Conservation (phyloP, 1,140 invertebrate genomes). For the Gryon sp. region DNA sequence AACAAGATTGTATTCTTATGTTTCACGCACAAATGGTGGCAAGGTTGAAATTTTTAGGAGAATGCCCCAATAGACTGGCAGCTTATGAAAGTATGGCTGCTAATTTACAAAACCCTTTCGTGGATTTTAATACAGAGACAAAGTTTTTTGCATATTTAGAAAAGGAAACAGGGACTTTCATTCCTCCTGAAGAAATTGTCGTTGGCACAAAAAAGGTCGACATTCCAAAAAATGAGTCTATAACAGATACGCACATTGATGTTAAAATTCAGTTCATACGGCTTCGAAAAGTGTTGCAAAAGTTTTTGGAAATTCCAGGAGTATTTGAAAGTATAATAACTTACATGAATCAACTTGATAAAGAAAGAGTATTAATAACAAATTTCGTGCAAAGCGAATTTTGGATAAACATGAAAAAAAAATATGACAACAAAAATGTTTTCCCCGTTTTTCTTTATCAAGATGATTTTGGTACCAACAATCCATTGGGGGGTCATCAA, state of each 20-base stretch:
- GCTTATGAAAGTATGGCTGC: background rate
- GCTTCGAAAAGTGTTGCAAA: background rate
- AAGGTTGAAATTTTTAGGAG: constrained; percentile 14
- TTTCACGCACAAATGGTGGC: constrained; percentile 9
- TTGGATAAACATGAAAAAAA: background rate
- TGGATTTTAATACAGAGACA: background rate
- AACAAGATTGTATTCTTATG: constrained; percentile 6
- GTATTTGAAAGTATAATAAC: constrained; percentile 12
- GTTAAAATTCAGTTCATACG: constrained; percentile 11
- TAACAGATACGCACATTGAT: background rate
- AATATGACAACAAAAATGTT: background rate
- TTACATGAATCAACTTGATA: constrained; percentile 2
- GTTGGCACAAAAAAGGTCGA: background rate
- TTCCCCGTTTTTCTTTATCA: constrained; percentile 1
- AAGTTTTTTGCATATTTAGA: constrained; percentile 5
- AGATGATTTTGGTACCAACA: background rate
- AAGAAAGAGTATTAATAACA: background rate
- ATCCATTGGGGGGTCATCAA: background rate
- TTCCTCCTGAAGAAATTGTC: background rate
- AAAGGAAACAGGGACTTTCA: constrained; percentile 4
- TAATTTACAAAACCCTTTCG: constrained; percentile 5
- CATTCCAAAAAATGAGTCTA: background rate
- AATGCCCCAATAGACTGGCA: constrained; percentile 10
- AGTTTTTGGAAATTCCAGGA: constrained; percentile 17
- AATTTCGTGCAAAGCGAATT: constrained; percentile 3